Percentiles rank a stretch among this genome's conserved stretches.
Conservation (phyloP, 2,797 vertebrate species). For the Falco novaeseelandiae region DNA sequence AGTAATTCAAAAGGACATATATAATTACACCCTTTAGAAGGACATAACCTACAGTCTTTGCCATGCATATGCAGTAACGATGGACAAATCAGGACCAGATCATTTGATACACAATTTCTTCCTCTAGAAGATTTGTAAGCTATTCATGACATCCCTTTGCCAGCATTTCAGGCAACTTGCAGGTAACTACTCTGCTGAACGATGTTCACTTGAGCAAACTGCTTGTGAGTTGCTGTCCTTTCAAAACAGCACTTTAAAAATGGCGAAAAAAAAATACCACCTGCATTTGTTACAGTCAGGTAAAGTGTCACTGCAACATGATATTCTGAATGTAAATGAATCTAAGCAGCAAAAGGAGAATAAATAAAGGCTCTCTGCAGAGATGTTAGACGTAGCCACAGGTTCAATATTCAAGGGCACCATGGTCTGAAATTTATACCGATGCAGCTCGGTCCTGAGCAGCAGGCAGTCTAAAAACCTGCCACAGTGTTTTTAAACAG, state of each 20-base stretch:
- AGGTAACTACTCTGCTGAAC: not conserved
- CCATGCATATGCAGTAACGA: not conserved
- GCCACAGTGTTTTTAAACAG: not conserved
- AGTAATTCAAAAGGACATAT: not conserved
- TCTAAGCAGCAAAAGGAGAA: constrained; percentile 5
- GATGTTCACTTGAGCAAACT: not conserved
- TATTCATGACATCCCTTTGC: not conserved
- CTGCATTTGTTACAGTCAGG: not conserved
- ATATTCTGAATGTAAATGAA: constrained; percentile 29
- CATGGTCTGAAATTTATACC: not conserved
- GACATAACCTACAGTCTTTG: not conserved
- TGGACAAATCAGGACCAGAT: not conserved
- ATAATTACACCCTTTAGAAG: not conserved
- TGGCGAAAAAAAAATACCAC: fast-evolving
- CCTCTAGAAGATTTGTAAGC: not conserved
- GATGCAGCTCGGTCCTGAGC: not conserved
- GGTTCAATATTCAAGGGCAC: not conserved
- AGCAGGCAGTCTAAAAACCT: not conserved
- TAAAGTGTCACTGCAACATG: not conserved
- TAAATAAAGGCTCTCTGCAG: not conserved
- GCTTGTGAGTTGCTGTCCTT: not conserved
- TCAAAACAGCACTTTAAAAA: constrained; percentile 33
- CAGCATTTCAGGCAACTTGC: not conserved
- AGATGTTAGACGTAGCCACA: not conserved
- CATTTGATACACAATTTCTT: not conserved